Conservation (phyloP, 2,888 invertebrate species). For the Pristionchus fissidentatus region DNA sequence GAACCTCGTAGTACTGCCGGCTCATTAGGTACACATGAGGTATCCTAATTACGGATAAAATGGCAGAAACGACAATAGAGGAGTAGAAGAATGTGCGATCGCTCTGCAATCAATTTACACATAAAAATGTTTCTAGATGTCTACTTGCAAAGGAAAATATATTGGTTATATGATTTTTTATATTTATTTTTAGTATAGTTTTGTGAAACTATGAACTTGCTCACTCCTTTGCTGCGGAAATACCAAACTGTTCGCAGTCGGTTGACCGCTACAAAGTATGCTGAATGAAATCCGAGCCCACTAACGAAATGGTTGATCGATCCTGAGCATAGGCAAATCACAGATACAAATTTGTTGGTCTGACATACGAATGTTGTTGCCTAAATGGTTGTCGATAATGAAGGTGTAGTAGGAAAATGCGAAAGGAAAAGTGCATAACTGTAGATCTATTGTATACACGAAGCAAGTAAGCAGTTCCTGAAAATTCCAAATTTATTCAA, state of each 20-base stretch:
- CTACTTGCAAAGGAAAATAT: too few relatives aligned
- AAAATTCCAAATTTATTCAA: not conserved
- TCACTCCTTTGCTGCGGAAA: not conserved
- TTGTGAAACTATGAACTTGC: too few relatives aligned
- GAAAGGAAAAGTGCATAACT: not conserved
- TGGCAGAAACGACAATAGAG: too few relatives aligned
- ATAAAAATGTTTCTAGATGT: too few relatives aligned
- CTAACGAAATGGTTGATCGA: not conserved
- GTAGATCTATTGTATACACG: not conserved
- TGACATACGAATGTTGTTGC: not conserved
- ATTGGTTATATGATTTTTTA: too few relatives aligned
- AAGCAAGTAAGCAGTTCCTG: not conserved
- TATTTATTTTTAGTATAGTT: too few relatives aligned
- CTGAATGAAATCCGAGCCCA: slow-evolving; percentile 5
- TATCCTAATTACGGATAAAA: too few relatives aligned
- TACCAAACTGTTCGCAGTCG: slow-evolving; percentile 6
- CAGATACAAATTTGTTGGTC: not conserved
- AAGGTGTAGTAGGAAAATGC: not conserved
- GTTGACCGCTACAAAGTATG: not conserved
- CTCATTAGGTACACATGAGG: too few relatives aligned
- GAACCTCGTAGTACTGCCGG: too few relatives aligned
- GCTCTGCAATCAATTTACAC: too few relatives aligned
- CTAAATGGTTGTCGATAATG: not conserved
- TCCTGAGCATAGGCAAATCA: not conserved
- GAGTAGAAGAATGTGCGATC: too few relatives aligned